A percentile compares a stretch with the other conserved stretches of the same genome.
Evolutionary conservation across 1,140 invertebrate genomes (phyloP).

Genomic region (Trigoniulus corallinus): DNA sequence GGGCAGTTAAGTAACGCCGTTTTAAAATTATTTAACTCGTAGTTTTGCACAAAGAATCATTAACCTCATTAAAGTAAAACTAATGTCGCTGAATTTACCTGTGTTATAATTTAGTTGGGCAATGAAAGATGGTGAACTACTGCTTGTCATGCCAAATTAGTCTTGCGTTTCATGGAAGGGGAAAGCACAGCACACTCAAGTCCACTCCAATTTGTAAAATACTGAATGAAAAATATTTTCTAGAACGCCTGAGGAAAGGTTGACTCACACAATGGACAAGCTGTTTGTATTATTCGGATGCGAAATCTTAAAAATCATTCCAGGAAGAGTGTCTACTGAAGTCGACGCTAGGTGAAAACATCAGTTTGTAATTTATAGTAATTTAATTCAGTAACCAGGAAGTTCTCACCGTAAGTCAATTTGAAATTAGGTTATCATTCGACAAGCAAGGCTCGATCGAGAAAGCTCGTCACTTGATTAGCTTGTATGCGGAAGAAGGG

Average conservation of each 20-base stretch:
- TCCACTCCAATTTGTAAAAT: no score
- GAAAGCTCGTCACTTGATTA: conserved; percentile 76
- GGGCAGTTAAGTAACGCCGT: no score
- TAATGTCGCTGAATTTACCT: no score
- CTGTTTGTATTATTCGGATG: conserved; percentile 87
- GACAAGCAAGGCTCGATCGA: conserved; percentile 76
- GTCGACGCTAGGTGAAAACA: conserved; percentile 71
- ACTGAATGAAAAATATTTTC: no score
- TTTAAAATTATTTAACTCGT: no score
- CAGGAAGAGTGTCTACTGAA: conserved; percentile 95
- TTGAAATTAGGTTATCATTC: conserved; percentile 76
- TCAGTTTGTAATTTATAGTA: background rate
- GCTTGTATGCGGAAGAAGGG: conserved; percentile 74
- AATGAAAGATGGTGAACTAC: no score
- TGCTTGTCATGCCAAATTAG: no score
- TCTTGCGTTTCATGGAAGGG: no score
- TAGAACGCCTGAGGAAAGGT: conserved; percentile 28
- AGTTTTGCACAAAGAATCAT: no score
- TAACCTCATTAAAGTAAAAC: no score
- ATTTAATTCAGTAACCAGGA: background rate
- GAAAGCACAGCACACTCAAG: no score
- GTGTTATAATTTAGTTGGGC: no score
- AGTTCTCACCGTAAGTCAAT: background rate
- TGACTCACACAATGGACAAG: conserved; percentile 71
- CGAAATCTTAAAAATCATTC: conserved; percentile 95